Conservation (phyloP, 2,888 invertebrate genomes). For the Mayetiola destructor region DNA sequence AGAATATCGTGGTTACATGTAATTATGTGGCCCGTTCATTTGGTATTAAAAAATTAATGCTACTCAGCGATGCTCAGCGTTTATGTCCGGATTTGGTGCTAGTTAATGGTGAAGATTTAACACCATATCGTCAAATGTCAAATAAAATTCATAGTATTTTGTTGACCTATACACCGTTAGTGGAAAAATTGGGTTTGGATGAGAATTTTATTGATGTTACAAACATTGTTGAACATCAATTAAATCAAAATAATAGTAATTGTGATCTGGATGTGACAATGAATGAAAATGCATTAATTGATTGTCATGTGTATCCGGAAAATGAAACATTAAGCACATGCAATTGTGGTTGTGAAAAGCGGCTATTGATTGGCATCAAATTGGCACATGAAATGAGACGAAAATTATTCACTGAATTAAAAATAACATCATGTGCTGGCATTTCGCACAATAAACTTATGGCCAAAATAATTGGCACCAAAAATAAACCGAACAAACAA, state of each 20-base stretch:
- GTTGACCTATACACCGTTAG: conserved; percentile 53
- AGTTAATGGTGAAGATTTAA: conserved; percentile 70
- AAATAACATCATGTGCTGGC: conserved; percentile 68
- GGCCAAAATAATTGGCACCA: conserved; percentile 59
- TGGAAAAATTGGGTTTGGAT: conserved; percentile 72
- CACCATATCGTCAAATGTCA: conserved; percentile 64
- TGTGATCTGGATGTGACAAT: conserved; percentile 14
- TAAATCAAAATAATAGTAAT: conserved; percentile 26
- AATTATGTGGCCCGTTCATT: conserved; percentile 65
- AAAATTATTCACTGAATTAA: conserved; percentile 49
- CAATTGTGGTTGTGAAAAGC: conserved; percentile 56
- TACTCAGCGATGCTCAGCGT: conserved; percentile 54
- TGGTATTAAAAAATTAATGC: conserved; percentile 67
- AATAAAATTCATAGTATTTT: conserved; percentile 58
- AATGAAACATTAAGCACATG: conserved; percentile 44
- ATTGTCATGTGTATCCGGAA: conserved; percentile 40
- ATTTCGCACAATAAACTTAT: conserved; percentile 71
- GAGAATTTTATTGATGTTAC: conserved; percentile 75
- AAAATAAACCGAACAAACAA: conserved; percentile 70
- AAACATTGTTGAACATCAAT: conserved; percentile 43
- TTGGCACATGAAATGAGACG: conserved; percentile 64
- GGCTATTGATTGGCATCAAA: conserved; percentile 53
- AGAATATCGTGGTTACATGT: conserved; percentile 68
- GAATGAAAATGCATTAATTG: conserved; percentile 30
- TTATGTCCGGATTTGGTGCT: conserved; percentile 60